These are phyloP conservation scores for Pipistrellus kuhlii DNA, from an alignment of 2,797 vertebrate genomes.

Conservation along the genomic window DNA sequence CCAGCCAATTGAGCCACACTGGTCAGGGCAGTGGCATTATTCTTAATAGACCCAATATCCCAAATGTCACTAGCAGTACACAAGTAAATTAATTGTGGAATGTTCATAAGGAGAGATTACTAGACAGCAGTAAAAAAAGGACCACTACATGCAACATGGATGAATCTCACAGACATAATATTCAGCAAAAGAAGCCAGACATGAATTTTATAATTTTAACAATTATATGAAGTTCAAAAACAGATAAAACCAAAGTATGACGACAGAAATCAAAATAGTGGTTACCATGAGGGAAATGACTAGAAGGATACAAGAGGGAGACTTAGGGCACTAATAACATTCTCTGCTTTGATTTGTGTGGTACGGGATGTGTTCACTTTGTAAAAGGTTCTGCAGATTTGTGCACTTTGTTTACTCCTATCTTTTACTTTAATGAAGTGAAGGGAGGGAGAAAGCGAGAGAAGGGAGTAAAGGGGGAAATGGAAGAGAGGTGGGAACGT, in stretches of 20 bases:
- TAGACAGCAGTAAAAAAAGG: no score
- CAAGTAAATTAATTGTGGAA: no score
- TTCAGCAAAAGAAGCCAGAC: not conserved
- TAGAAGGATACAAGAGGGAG: not conserved
- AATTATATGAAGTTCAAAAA: conserved; percentile 24
- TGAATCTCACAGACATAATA: not conserved
- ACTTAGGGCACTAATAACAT: fast-evolving
- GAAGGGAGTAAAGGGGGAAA: not conserved
- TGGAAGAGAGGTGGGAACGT: not conserved
- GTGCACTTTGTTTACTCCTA: not conserved
- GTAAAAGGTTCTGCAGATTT: not conserved
- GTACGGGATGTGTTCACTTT: not conserved
- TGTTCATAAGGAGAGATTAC: no score
- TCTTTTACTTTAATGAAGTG: not conserved
- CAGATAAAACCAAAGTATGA: not conserved
- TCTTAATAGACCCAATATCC: not conserved
- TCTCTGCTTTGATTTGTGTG: not conserved
- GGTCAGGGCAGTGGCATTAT: not conserved
- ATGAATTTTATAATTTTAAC: not conserved
- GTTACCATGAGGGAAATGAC: not conserved
- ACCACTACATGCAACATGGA: not conserved
- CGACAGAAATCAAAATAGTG: not conserved
- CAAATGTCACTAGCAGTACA: no score
- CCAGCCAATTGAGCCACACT: not conserved
- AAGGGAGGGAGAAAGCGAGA: not conserved